These are phyloP conservation scores for Zophobas morio DNA, from an alignment of 1,140 invertebrate genomes.

Conservation along the genomic window DNA sequence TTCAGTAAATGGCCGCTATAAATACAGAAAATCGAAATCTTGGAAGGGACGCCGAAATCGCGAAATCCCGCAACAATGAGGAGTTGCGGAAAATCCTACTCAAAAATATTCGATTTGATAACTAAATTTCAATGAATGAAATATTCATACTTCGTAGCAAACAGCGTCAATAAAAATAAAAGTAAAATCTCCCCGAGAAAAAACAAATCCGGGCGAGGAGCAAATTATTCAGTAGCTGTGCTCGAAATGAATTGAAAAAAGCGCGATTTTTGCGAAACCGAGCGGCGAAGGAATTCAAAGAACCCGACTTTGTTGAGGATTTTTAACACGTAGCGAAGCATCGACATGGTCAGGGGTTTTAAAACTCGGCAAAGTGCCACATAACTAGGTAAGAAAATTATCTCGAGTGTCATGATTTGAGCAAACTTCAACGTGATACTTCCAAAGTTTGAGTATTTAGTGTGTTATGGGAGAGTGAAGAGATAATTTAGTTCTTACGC, in stretches of 20 bases:
- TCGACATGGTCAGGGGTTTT: no score
- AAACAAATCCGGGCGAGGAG: not conserved
- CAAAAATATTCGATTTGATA: conserved; percentile 4
- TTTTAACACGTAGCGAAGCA: conserved; percentile 1
- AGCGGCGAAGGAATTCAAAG: no score
- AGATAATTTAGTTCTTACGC: conserved; percentile 6
- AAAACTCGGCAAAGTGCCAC: not conserved
- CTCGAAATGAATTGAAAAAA: no score
- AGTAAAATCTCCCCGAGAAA: not conserved
- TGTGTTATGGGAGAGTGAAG: not conserved
- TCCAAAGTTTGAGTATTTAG: not conserved
- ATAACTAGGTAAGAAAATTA: conserved; percentile 8
- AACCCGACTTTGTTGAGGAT: no score
- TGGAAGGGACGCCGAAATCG: conserved; percentile 40
- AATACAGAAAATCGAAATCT: conserved; percentile 43
- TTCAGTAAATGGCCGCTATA: conserved; percentile 46
- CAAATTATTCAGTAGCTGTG: no score
- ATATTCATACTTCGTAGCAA: not conserved
- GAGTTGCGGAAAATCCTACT: conserved; percentile 20
- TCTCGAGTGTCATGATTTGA: conserved; percentile 8
- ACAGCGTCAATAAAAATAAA: conserved; percentile 1
- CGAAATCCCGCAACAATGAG: conserved; percentile 34
- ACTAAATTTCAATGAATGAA: not conserved
- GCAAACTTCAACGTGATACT: not conserved
- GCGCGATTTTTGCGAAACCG: no score